These are phyloP conservation scores for Agrochola macilenta DNA, from an alignment of 2,888 invertebrate genomes.

Conservation along the genomic window DNA sequence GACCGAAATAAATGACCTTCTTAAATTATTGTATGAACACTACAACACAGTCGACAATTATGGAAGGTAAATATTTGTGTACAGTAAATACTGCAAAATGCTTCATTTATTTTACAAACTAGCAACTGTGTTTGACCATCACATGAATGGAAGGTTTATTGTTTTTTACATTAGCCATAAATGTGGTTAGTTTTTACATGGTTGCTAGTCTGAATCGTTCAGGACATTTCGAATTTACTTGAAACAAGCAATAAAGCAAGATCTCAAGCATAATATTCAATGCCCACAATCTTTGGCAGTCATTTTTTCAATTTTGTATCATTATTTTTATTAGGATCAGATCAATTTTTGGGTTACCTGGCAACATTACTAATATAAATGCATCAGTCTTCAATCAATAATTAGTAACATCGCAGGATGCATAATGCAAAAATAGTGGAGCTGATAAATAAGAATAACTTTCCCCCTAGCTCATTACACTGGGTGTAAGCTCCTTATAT, in stretches of 20 bases:
- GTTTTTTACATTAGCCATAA: conserved; percentile 1
- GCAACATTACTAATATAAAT: conserved; percentile 74
- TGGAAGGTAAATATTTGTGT: conserved; percentile 49
- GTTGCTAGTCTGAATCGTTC: conserved; percentile 17
- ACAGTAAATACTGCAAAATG: conserved; percentile 56
- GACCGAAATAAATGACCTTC: conserved; percentile 68
- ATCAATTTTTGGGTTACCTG: conserved; percentile 29
- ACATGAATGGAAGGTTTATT: conserved; percentile 2
- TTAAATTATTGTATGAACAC: conserved; percentile 51
- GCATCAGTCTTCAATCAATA: conserved; percentile 82
- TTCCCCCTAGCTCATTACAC: conserved; percentile 68
- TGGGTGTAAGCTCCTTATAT: conserved; percentile 63
- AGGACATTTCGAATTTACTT: conserved; percentile 22
- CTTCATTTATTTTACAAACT: conserved; percentile 38
- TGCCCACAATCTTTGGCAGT: conserved; percentile 62
- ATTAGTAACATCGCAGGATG: conserved; percentile 60
- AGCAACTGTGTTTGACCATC: conserved; percentile 24
- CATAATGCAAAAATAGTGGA: conserved; percentile 58
- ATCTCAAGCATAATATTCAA: conserved; percentile 30
- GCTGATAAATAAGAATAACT: conserved; percentile 59
- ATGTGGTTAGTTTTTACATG: not conserved
- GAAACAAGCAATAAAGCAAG: conserved; percentile 8
- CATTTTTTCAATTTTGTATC: conserved; percentile 26
- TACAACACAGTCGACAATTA: conserved; percentile 43
- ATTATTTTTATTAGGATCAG: conserved; percentile 38